A percentile compares a stretch with the other conserved stretches of the same genome.
Evolutionary conservation across 1,140 invertebrate genomes (phyloP).

Genomic region (Diabrotica undecimpunctata): DNA sequence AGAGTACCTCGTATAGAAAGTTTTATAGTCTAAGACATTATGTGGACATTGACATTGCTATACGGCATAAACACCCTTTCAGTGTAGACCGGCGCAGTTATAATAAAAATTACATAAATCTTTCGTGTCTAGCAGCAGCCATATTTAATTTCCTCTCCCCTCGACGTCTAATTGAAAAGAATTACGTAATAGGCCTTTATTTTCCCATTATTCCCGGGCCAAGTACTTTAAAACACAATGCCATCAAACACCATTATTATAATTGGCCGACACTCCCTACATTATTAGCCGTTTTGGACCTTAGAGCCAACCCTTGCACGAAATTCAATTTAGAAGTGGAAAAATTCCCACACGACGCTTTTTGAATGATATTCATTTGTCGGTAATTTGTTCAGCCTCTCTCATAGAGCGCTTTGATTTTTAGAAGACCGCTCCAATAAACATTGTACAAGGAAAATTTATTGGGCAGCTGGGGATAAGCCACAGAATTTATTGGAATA

Average conservation of each 20-base stretch:
- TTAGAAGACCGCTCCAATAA: too few relatives aligned
- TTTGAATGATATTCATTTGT: constrained; percentile 10
- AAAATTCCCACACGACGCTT: constrained; percentile 3
- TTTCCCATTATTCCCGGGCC: constrained; percentile 13
- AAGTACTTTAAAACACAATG: constrained; percentile 14
- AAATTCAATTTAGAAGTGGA: constrained; percentile 2
- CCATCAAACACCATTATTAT: constrained; percentile 13
- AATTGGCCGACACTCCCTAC: constrained; percentile 13
- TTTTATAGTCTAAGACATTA: background rate
- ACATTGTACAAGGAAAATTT: too few relatives aligned
- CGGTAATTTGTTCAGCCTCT: constrained; percentile 3
- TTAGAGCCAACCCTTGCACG: constrained; percentile 10
- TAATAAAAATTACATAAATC: constrained; percentile 10
- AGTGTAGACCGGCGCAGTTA: background rate
- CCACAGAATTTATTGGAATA: too few relatives aligned
- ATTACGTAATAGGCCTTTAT: constrained; percentile 14
- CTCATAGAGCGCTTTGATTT: background rate
- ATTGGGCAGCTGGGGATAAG: too few relatives aligned
- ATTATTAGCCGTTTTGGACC: constrained; percentile 8
- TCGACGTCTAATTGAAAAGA: constrained; percentile 14
- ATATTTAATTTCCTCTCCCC: constrained; percentile 12
- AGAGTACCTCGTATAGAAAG: background rate
- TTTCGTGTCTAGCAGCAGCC: constrained; percentile 5
- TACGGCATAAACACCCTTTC: background rate
- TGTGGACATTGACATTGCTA: background rate